These are phyloP conservation scores for Emberiza fucata DNA, from an alignment of 2,113 vertebrate species.

Conservation along the genomic window DNA sequence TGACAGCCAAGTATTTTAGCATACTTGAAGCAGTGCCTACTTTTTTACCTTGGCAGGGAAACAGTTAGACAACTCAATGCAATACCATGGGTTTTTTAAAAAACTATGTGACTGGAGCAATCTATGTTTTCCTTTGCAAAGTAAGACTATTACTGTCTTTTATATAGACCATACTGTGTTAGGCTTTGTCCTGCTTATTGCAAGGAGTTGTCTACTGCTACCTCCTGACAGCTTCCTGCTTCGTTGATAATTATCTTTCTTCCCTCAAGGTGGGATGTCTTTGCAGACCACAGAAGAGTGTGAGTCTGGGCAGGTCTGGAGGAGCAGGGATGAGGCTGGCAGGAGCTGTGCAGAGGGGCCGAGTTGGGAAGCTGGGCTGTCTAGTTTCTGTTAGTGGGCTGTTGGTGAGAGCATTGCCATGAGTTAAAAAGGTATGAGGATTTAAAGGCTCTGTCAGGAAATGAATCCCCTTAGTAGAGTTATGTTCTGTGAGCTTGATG, in stretches of 20 bases:
- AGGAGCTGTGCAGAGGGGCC: not conserved
- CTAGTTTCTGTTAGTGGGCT: not conserved
- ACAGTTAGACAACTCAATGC: not conserved
- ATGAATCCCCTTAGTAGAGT: not conserved
- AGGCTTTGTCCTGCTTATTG: not conserved
- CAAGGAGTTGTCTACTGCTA: not conserved
- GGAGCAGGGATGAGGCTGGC: not conserved
- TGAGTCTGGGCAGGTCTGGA: not conserved
- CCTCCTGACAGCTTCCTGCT: not conserved
- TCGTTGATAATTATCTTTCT: not conserved
- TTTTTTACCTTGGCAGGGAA: not conserved
- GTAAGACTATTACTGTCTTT: not conserved
- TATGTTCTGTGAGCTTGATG: not conserved
- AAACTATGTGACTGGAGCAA: not conserved
- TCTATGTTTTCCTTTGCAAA: not conserved
- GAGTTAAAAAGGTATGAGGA: not conserved
- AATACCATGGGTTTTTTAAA: not conserved
- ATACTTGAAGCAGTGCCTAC: not conserved
- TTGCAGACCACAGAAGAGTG: not conserved
- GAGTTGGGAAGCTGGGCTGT: not conserved
- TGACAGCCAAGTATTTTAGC: not conserved
- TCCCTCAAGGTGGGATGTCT: not conserved
- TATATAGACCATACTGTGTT: not conserved
- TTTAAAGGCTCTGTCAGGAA: not conserved
- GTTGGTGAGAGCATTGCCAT: not conserved